phyloP scores from a whole-genome alignment of 2,113 vertebrate species.

The Prietella phreatophila region DNA sequence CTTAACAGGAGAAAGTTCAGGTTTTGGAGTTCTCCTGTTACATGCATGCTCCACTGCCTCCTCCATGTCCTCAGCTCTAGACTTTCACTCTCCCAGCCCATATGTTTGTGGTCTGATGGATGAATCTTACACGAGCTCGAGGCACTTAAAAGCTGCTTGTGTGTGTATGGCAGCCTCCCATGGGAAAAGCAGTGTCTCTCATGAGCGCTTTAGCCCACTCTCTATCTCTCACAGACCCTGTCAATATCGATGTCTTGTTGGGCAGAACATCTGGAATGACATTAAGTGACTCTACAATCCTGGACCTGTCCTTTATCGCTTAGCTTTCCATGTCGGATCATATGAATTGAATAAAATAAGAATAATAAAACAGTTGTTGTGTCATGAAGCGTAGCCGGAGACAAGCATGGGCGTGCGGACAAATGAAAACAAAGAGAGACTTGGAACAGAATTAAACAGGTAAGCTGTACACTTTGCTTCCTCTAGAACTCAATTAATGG shows the following conservation, averaged over 20 bases:
- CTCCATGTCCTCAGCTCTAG: slow-evolving; percentile 30
- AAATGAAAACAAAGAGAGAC: too few species aligned
- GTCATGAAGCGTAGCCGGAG: too few species aligned
- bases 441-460: too few species aligned
- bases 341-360: neutral
- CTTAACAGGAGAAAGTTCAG: neutral
- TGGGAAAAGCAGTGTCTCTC: slow-evolving; percentile 29
- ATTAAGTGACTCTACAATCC: slow-evolving; percentile 3
- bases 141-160: slow-evolving; percentile 48
- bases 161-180: slow-evolving; percentile 30
- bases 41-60: slow-evolving; percentile 25
- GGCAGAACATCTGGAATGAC: slow-evolving; percentile 18
- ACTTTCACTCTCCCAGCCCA: slow-evolving; percentile 34
- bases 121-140: slow-evolving; percentile 47
- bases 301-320: neutral
- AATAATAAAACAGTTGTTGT: neutral
- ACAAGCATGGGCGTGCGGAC: too few species aligned
- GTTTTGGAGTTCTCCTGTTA: slow-evolving; percentile 13
- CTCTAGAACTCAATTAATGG: too few species aligned
- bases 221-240: slow-evolving; percentile 13
- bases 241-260: slow-evolving; percentile 37
- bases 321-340: neutral
- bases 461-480: too few species aligned
- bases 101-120: slow-evolving; percentile 48
- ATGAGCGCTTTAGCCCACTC: slow-evolving; percentile 23